Evolutionary conservation across 2,113 vertebrate species (phyloP).

Genomic region (Ciconia boyciana): DNA sequence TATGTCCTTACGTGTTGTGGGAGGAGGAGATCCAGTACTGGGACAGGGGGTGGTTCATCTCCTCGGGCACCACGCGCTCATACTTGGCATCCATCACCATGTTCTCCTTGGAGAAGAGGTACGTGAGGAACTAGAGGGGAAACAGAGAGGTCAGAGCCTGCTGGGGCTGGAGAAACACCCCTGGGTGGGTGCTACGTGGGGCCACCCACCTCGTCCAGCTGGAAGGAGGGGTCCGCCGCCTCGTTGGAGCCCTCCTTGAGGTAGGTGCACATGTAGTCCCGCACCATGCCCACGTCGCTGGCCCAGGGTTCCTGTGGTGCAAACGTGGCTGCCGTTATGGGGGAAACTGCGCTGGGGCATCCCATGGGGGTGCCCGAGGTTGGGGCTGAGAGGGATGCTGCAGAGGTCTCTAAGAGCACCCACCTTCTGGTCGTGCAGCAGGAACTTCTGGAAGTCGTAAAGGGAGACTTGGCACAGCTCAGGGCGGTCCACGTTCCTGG

Average conservation of each 20-base stretch:
- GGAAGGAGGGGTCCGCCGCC: conserved; percentile 75
- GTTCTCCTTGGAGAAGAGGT: conserved; percentile 88
- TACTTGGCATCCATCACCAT: conserved; percentile 75
- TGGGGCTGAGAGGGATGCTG: not conserved
- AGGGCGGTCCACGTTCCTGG: conserved; percentile 82
- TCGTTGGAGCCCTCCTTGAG: conserved; percentile 68
- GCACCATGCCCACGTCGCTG: conserved; percentile 74
- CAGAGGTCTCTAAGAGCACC: not conserved
- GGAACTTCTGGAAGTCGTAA: conserved; percentile 87
- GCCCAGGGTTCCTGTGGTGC: conserved; percentile 80
- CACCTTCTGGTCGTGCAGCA: conserved; percentile 89
- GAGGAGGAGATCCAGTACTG: conserved; percentile 91
- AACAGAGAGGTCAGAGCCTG: not conserved
- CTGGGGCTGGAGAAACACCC: not conserved
- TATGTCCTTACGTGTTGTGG: conserved; percentile 82
- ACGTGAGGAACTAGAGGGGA: conserved; percentile 77
- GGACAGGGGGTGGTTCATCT: conserved; percentile 84
- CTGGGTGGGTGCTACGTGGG: not conserved
- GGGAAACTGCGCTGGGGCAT: not conserved
- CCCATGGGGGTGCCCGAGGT: not conserved
- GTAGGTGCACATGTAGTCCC: conserved; percentile 80
- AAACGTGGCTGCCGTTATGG: accelerated
- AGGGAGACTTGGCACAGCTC: conserved; percentile 85
- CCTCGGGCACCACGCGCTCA: conserved; percentile 69
- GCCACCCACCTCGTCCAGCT: conserved; percentile 80